A percentile compares a stretch with the other conserved stretches of the same genome.
Evolutionary conservation across 2,888 invertebrate species (phyloP).

Genomic region (Cataglyphis albicans): DNA sequence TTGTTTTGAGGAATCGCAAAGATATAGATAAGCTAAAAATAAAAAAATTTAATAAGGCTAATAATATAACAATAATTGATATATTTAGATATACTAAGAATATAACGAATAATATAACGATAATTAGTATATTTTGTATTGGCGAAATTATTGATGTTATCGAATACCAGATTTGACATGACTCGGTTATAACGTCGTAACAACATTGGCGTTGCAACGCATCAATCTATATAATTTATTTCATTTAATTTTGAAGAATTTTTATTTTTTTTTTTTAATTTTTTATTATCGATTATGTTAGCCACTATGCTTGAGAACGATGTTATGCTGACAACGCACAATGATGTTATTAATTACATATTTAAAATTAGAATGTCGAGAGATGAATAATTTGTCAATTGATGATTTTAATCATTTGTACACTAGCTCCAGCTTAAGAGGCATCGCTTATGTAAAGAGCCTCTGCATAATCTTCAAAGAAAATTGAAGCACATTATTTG

Average conservation of each 20-base stretch:
- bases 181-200: neutral
- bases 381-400: neutral
- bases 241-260: neutral
- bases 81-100: neutral
- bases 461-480: neutral
- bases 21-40: neutral
- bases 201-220: neutral
- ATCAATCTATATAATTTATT: neutral
- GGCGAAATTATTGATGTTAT: constrained; percentile 2
- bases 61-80: neutral
- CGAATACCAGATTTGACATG: neutral
- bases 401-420: neutral
- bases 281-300: neutral
- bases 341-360: neutral
- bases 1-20: neutral
- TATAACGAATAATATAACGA: too few species aligned
- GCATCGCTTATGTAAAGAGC: neutral
- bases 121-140: neutral
- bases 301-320: neutral
- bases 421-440: neutral
- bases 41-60: neutral
- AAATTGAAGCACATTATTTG: neutral
- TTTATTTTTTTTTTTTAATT: neutral
- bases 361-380: neutral
- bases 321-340: neutral